Evolutionary conservation across 92 coral and sea anemone genomes (phyloP).

Genomic region (Actinernus sp.): DNA sequence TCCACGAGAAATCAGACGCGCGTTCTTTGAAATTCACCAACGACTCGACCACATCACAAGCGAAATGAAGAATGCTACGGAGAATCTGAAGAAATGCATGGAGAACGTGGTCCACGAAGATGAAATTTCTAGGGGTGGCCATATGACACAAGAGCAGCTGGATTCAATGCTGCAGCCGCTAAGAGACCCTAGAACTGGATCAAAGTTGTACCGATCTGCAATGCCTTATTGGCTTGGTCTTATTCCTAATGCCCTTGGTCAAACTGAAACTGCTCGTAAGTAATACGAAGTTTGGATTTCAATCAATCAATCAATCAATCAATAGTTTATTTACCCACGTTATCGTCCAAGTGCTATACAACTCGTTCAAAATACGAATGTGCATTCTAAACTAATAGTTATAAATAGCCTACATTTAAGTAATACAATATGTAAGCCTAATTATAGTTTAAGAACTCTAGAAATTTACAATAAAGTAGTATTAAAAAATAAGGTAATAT

Average conservation of each 20-base stretch:
- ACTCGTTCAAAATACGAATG: too few species aligned
- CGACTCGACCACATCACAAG: slow-evolving; percentile 66
- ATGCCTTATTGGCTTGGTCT: slow-evolving; percentile 83
- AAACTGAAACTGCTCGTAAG: slow-evolving; percentile 7
- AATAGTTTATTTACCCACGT: too few species aligned
- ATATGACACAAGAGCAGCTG: slow-evolving; percentile 65
- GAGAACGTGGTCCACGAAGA: slow-evolving; percentile 80
- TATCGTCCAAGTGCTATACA: too few species aligned
- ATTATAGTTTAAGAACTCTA: too few species aligned
- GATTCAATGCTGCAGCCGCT: slow-evolving; percentile 36
- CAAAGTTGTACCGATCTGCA: slow-evolving; percentile 36
- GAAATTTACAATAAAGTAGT: too few species aligned
- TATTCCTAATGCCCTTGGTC: slow-evolving; percentile 15
- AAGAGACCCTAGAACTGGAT: slow-evolving; percentile 2
- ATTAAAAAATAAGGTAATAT: too few species aligned
- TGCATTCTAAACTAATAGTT: too few species aligned
- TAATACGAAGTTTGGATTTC: too few species aligned
- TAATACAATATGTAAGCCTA: too few species aligned
- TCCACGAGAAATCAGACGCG: slow-evolving; percentile 70
- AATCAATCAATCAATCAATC: too few species aligned
- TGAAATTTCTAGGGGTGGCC: slow-evolving; percentile 37
- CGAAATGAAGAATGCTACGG: slow-evolving; percentile 73
- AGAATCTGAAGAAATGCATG: slow-evolving; percentile 77
- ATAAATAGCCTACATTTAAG: too few species aligned
- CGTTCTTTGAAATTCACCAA: slow-evolving; percentile 65